phyloP scores from a whole-genome alignment of 2,797 vertebrate species.

The Poecilia velifera region DNA sequence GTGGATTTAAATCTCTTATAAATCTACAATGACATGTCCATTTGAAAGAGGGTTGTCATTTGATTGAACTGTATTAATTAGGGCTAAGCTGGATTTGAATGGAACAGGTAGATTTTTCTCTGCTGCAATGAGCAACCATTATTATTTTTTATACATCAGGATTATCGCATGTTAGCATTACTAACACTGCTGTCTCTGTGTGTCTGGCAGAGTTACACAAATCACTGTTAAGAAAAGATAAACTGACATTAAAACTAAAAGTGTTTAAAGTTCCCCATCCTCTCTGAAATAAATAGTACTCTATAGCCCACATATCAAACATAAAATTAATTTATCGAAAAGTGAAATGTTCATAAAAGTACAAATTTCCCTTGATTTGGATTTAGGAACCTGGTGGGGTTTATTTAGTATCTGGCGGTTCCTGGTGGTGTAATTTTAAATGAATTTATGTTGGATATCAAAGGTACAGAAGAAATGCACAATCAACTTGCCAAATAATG shows the following conservation, averaged over 20 bases:
- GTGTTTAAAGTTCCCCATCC: not conserved
- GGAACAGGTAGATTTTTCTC: not conserved
- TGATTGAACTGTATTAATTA: not conserved
- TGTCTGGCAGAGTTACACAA: not conserved
- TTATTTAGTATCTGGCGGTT: not conserved
- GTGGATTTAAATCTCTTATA: conserved; percentile 22
- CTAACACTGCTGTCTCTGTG: not conserved
- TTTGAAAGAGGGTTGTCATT: not conserved
- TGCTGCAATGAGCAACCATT: not conserved
- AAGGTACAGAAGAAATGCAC: not conserved
- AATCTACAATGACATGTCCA: conserved; percentile 21
- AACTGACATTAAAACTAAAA: not conserved
- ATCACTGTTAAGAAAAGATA: not conserved
- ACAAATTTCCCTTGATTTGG: not conserved
- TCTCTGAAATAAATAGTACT: not conserved
- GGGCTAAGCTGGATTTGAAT: not conserved
- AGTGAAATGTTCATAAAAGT: not conserved
- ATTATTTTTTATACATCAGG: not conserved
- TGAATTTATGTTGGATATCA: not conserved
- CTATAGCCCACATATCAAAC: not conserved
- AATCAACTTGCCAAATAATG: not conserved
- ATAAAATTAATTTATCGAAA: not conserved
- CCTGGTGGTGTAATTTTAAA: not conserved
- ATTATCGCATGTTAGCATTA: not conserved
- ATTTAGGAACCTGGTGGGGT: not conserved